Percentiles rank a stretch among this genome's conserved stretches.
Conservation (phyloP, 2,113 vertebrate genomes). For the Colistium nudipinnis region DNA sequence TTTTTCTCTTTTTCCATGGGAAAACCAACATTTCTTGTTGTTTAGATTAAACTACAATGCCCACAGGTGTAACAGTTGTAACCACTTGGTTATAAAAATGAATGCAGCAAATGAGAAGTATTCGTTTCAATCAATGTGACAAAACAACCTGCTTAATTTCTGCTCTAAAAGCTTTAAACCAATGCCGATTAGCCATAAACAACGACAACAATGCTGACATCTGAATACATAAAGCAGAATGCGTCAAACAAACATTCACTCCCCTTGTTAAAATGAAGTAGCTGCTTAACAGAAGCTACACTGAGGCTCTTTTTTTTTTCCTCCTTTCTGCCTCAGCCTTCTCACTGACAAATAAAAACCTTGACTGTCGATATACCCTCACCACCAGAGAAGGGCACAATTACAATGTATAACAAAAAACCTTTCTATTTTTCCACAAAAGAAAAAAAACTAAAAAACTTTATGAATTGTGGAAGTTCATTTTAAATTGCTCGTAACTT, state of each 20-base stretch:
- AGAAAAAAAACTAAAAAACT: conserved; percentile 30
- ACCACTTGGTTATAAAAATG: neutral
- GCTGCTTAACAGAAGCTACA: conserved; percentile 54
- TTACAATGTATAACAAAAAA: conserved; percentile 71
- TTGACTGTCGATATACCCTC: conserved; percentile 62
- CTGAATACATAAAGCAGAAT: conserved; percentile 42
- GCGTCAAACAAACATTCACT: conserved; percentile 54
- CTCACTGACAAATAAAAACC: conserved; percentile 70
- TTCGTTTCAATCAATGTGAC: conserved; percentile 5
- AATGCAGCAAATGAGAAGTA: neutral
- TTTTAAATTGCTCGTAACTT: conserved; percentile 28
- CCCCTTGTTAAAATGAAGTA: conserved; percentile 62
- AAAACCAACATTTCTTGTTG: conserved; percentile 26
- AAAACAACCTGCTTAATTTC: neutral
- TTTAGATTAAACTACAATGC: neutral
- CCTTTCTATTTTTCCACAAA: conserved; percentile 58
- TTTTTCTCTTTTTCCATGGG: conserved; percentile 7
- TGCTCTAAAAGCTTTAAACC: conserved; percentile 42
- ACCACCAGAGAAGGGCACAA: conserved; percentile 51
- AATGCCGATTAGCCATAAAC: conserved; percentile 25
- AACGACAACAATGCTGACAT: conserved; percentile 47
- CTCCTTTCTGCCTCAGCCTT: conserved; percentile 54
- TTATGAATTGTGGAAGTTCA: conserved; percentile 26
- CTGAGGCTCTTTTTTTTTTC: conserved; percentile 27
- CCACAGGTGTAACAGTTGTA: neutral